Evolutionary conservation across 2,797 vertebrate genomes (phyloP), one percentile per base, ranked within the genome.

Genomic region (Enteromius radiatus): DNA sequence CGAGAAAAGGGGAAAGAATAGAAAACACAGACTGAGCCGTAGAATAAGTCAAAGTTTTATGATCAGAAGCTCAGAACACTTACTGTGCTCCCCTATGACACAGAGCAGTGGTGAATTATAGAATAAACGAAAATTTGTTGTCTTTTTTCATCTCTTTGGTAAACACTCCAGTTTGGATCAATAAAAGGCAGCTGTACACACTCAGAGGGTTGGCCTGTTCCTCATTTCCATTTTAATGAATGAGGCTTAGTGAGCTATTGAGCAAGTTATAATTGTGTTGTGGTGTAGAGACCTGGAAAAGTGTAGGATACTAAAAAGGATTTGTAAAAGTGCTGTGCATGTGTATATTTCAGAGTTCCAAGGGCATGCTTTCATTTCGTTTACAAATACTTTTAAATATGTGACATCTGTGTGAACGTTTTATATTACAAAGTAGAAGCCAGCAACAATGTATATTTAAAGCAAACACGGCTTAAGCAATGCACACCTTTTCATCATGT

Each of bases 181-280:
- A 87, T 88, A 84, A 83, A 80, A 80, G 43, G 76, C 69, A 76
- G 85, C 78, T 84, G 84, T 84, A 86, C 86, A 79, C 84, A 88
- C 87, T 79, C 61, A 54, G 76, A 81, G 78, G 81, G 61, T 80
- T 70, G 71, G 52, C 85, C 70, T 77, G 28, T 56, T 69, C 49
- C 86, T 87, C 83, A 87, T 89, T 91, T 91, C 86, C 88, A 91
- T 91, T 68, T 89, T 90, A 92, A 91, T 91, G 71, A 90, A 88
- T 89, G 87, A 80, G 64, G 86, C 84, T 84, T 80, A 88, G 87
- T 88, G 89, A 80, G 45, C 63, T 78, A 75, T 71, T 82, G 81
- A 75, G 82, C 80, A 70, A 76, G 69, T 86, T 86, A 88, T 88
- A 89, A 86, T 87, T 89, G 74, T 84, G 84, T 88, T 84, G 82